phyloP scores from a whole-genome alignment of 2,888 invertebrate species.

The Amiota minor region DNA sequence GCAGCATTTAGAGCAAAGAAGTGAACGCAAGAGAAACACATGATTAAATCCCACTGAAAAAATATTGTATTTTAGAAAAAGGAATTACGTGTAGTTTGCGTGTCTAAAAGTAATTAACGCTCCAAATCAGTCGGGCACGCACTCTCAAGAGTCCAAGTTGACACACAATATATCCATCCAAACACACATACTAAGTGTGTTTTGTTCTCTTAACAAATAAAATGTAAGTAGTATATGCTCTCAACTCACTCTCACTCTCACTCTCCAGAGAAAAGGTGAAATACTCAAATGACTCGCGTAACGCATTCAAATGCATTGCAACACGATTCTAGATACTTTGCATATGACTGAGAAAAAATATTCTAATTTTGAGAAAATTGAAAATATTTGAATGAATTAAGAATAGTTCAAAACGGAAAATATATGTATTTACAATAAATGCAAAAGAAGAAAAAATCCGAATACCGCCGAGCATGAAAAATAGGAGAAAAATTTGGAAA shows the following conservation, averaged over 20 bases:
- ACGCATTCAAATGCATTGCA: background rate
- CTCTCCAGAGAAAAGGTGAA: constrained; percentile 14
- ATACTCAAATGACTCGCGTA: background rate
- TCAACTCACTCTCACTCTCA: background rate
- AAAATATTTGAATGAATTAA: too few species aligned
- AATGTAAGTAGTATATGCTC: background rate
- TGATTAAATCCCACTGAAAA: too few species aligned
- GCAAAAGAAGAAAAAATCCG: constrained; percentile 37
- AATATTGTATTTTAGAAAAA: background rate
- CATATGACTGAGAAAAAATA: constrained; percentile 44
- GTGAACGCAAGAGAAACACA: too few species aligned
- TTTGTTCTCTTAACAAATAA: too few species aligned
- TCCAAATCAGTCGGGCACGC: constrained; percentile 3
- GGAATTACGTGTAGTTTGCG: constrained; percentile 3
- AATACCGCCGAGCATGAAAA: constrained; percentile 25
- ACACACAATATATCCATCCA: background rate
- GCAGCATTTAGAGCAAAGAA: too few species aligned
- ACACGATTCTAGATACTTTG: background rate
- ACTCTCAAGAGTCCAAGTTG: constrained; percentile 2
- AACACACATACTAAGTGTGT: background rate
- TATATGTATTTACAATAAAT: constrained; percentile 26
- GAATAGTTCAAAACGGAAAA: constrained; percentile 46
- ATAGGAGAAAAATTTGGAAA: constrained; percentile 63
- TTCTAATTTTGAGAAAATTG: constrained; percentile 57
- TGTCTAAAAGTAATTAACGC: constrained; percentile 13